Evolutionary conservation across 2,113 vertebrate genomes (phyloP).

Genomic region (Carettochelys insculpta): DNA sequence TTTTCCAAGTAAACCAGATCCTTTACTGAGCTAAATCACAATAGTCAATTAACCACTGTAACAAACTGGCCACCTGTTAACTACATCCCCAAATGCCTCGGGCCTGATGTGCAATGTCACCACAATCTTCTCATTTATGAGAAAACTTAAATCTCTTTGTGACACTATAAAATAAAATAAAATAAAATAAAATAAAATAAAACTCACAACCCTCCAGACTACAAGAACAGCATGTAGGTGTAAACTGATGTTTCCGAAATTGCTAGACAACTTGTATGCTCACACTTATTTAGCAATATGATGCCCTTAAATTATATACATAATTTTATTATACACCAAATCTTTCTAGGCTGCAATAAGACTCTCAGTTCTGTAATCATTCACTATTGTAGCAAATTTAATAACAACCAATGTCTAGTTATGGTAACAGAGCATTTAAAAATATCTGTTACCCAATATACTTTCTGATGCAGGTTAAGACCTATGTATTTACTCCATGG

Average conservation of each 20-base stretch:
- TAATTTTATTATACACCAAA: not conserved
- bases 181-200: too few relatives aligned
- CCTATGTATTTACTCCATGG: not conserved
- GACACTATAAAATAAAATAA: not conserved
- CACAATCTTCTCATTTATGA: not conserved
- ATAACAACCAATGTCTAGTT: not conserved
- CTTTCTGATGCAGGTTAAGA: not conserved
- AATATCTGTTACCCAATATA: not conserved
- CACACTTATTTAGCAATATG: not conserved
- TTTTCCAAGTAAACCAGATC: not conserved
- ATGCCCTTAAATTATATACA: not conserved
- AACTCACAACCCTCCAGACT: too few relatives aligned
- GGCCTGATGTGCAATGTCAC: not conserved
- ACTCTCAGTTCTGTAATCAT: not conserved
- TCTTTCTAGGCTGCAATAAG: not conserved
- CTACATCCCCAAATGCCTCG: not conserved
- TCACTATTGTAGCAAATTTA: not conserved
- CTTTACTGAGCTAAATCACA: not conserved
- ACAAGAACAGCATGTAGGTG: not conserved
- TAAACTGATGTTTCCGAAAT: not conserved
- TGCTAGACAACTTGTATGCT: not conserved
- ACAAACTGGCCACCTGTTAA: not conserved
- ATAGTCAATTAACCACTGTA: not conserved
- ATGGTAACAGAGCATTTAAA: not conserved
- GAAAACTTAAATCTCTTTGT: not conserved